Evolutionary conservation across 2,113 vertebrate genomes (phyloP), one percentile per base, ranked within the genome.

Genomic region (Paramisgurnus dabryanus): DNA sequence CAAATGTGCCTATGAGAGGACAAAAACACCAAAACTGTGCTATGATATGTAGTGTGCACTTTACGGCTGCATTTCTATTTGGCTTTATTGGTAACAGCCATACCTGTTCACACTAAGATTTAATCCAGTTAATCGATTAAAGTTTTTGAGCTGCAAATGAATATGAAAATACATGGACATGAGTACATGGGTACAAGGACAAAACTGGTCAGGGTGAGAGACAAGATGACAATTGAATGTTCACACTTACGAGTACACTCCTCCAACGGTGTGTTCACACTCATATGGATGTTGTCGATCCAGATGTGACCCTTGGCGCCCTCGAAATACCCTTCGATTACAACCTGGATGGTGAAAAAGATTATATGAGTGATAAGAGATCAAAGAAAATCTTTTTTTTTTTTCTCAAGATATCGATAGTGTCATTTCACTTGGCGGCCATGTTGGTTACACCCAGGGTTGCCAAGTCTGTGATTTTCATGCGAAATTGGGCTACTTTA

Each of bases 231-330:
- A 15, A 17, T 5, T 18, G 27, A 73, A 55, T 6, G 4, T 10
- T 39, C 65, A 60, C 12, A 95, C 97, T 13, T 96, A 99, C 98
- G 95, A 90, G 95, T 96, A 82, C 97, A 98, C 86, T 94, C 94
- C 85, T 96, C 95, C 89, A 96, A 91, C 0, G 96, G 95, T 41
- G 94, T 94, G 82, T 94, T 94, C 0, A 91, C 91, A 91, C 93
- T 96, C 6, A 99, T 93, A 80, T 94, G 93, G 87, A 99, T 94
- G 90, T 96, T 95, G 88, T 98, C 96, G 0, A 99, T 94, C 91
- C 96, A 95, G 49, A 99, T 94, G 87, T 96, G 94, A 90, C 96
- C 97, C 0, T 89, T 87, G 86, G 88, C 93, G 68, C 94, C 93
- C 79, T 92, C 92, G 85, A 98, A 95, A 83, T 94, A 93, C 18